These are phyloP conservation scores for Toxotes jaculatrix DNA, from an alignment of 2,113 vertebrate species.

Conservation along the genomic window DNA sequence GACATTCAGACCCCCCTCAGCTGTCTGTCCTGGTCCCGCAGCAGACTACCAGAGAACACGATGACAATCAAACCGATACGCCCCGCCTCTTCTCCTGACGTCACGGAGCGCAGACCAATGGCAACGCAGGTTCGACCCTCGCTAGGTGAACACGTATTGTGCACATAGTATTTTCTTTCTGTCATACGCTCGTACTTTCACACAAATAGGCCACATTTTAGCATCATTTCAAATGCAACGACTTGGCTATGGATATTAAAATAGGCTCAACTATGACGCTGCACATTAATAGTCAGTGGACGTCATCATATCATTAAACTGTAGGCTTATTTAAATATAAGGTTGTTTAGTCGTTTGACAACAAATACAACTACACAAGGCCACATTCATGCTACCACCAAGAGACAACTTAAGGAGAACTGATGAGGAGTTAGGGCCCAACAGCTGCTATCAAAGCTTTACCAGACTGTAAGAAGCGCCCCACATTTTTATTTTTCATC, in stretches of 20 bases:
- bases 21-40: constrained; percentile 80
- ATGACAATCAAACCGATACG: constrained; percentile 75
- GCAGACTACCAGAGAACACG: constrained; percentile 72
- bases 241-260: not conserved
- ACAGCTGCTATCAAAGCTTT: not conserved
- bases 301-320: not conserved
- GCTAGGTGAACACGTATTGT: not conserved
- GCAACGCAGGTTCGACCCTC: constrained; percentile 15
- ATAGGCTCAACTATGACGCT: too few species aligned
- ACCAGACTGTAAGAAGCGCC: not conserved
- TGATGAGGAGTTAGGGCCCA: not conserved
- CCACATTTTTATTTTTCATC: not conserved
- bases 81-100: constrained; percentile 56
- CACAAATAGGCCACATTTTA: not conserved
- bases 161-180: constrained; percentile 45
- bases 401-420: not conserved
- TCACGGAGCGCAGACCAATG: constrained; percentile 52
- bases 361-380: not conserved
- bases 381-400: not conserved
- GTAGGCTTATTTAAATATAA: not conserved
- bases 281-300: too few species aligned
- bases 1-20: constrained; percentile 74
- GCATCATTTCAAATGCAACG: not conserved
- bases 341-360: too few species aligned
- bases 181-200: constrained; percentile 54